Evolutionary conservation across 92 coral and sea anemone genomes (phyloP), one percentile per base, ranked within the genome.

Genomic region (Palythoa grandis): DNA sequence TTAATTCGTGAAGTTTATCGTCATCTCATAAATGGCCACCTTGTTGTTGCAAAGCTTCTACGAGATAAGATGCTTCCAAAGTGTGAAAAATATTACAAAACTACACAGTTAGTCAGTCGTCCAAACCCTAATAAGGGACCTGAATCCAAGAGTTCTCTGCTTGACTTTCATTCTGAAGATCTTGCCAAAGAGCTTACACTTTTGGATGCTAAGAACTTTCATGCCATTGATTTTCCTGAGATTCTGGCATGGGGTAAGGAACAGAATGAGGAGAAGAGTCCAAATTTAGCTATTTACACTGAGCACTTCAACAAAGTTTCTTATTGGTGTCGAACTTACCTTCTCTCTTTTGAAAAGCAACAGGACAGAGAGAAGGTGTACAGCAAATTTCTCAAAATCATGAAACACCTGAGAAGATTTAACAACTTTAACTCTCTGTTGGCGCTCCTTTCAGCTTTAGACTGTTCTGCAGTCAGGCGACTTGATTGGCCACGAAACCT

Each of bases 271-370:
- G 93, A 92, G 84, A 79, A 88, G 70, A 92, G 95, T 72, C 98
- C 98, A 61, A 97, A 97, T 91, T 82, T 97, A 72, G 93, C 95
- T 15, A 91, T 92, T 35, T 97, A 95, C 84, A 97, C 99, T 3
- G 99, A 97, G 74, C 96, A 97, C 71, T 97, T 97, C 86, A 97
- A 97, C 92, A 95, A 95, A 61, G 98, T 97, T 73, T 97, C 99
- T 23, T 97, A 97, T 84, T 97, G 99, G 99, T 90, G 94, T 20
- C 98, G 99, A 35, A 93, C 98, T 9, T 94, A 97, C 78, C 89
- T 97, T 58, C 92, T 97, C 19, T 95, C 98, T 11, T 97, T 97
- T 86, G 98, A 95, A 84, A 95, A 95, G 72, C 95, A 82, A 66
- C 95, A 92, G 65, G 99, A 97, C 82, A 76, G 99, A 38, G 99